phyloP scores from a whole-genome alignment of 2,113 vertebrate species.

The Psilopsiagon aurifrons region DNA sequence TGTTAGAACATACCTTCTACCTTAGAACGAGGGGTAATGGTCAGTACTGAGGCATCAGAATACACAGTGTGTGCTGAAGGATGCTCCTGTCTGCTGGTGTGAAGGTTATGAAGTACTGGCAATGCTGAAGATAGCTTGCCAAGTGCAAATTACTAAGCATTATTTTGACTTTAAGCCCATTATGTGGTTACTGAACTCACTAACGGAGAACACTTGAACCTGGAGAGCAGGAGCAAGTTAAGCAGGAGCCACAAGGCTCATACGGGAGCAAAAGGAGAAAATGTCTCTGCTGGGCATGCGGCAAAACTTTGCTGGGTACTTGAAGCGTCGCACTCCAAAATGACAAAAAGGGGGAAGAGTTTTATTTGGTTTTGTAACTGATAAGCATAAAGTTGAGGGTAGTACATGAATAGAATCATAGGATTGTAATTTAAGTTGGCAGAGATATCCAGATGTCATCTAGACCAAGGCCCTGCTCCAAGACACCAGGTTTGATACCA shows the following conservation, averaged over 20 bases:
- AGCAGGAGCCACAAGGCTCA: neutral
- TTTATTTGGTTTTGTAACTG: neutral
- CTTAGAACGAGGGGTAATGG: neutral
- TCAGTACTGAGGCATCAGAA: neutral
- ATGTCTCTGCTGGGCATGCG: neutral
- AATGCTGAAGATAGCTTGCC: neutral
- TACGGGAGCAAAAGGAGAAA: neutral
- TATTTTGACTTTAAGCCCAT: neutral
- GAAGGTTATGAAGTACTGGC: neutral
- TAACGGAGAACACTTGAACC: neutral
- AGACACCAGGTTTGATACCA: neutral
- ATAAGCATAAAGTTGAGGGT: neutral
- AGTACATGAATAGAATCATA: neutral
- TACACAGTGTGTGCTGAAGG: accelerated
- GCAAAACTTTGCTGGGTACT: neutral
- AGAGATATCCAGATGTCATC: neutral
- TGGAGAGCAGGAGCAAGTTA: neutral
- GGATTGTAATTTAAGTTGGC: neutral
- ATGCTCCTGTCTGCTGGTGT: neutral
- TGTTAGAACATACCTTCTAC: neutral
- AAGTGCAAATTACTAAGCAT: neutral
- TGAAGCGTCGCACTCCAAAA: neutral
- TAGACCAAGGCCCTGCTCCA: neutral
- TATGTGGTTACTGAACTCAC: neutral
- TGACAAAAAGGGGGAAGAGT: neutral